Evolutionary conservation across 2,797 vertebrate genomes (phyloP), one percentile per base, ranked within the genome.

Genomic region (Molossus molossus): DNA sequence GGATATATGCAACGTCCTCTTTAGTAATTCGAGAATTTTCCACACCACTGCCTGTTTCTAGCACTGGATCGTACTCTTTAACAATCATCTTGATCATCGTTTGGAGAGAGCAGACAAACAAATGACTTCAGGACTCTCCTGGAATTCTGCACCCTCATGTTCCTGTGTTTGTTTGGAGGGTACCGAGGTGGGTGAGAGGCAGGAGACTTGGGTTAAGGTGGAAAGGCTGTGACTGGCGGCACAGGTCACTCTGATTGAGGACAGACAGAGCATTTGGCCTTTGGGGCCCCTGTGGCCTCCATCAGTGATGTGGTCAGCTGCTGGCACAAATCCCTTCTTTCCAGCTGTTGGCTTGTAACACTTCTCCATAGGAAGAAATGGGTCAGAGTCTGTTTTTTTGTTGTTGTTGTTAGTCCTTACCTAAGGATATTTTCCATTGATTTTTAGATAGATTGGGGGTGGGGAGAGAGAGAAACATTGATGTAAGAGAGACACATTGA

Each of bases 211-310:
- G 29, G 37, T 21, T 37, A 40, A 69, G 33, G 25, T 37, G 93
- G 45, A 0, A 86, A 93, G 40, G 9, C 53, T 20, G 69, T 29
- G 45, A 48, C 10, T 33, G 64, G 40, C 10, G 1, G 21, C 7
- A 33, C 25, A 60, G 45, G 55, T 69, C 17, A 20, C n/a, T 53
- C 6, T 33, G 21, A 91, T 40, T 40, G 64, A 62, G 23, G n/a
- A 90, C 7, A 82, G 53, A 48, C n/a, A 0, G 14, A 0, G 4
- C 0, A 3, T 62, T 73, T 1, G 3, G 27, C 53, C 76, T 90
- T 62, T 7, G 14, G 15, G 0, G 40, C 3, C 1, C n/a, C 62
- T 0, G 0, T n/a, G 33, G 18, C 2, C 27, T 29, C 65, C 21
- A 29, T 96, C 20, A 17, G 40, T 58, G 87, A 85, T 1, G 37